Conservation (phyloP, 2,113 vertebrate species). For the Azemiops feae region DNA sequence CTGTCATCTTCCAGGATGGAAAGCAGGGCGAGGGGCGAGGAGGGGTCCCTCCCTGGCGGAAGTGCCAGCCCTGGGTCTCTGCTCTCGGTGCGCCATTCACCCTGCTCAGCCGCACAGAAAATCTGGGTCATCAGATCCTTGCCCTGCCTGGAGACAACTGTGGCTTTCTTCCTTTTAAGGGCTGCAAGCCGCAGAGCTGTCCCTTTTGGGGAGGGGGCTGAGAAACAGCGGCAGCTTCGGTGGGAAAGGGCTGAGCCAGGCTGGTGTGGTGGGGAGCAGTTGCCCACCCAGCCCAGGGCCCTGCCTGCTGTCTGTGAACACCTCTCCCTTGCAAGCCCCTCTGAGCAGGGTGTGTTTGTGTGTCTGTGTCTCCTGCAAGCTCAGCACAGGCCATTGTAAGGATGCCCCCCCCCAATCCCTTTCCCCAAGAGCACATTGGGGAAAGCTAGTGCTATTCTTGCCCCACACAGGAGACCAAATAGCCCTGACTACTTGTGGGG, state of each 20-base stretch:
- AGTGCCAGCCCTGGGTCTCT: conserved; percentile 60
- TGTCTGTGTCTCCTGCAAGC: background rate
- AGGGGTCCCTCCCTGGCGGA: conserved; percentile 62
- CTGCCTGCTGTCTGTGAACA: background rate
- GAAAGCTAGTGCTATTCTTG: too few species aligned
- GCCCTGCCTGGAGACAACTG: conserved; percentile 65
- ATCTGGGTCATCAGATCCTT: conserved; percentile 66
- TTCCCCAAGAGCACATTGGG: too few species aligned
- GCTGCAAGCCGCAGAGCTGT: conserved; percentile 64
- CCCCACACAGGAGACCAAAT: background rate
- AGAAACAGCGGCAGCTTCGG: conserved; percentile 38
- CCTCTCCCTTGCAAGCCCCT: background rate
- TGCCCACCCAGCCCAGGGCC: background rate
- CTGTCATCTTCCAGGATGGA: conserved; percentile 52
- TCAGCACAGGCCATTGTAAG: background rate
- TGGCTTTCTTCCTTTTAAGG: conserved; percentile 68
- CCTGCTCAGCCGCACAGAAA: conserved; percentile 74
- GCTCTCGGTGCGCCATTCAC: conserved; percentile 70
- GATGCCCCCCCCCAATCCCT: background rate
- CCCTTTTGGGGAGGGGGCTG: conserved; percentile 55
- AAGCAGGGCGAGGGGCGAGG: conserved; percentile 41
- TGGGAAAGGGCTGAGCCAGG: conserved; percentile 24
- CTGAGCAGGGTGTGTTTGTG: background rate
- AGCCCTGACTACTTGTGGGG: background rate
- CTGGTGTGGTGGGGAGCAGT: background rate